Conservation (phyloP, 2,797 vertebrate genomes). For the Arnoldichthys spilopterus region DNA sequence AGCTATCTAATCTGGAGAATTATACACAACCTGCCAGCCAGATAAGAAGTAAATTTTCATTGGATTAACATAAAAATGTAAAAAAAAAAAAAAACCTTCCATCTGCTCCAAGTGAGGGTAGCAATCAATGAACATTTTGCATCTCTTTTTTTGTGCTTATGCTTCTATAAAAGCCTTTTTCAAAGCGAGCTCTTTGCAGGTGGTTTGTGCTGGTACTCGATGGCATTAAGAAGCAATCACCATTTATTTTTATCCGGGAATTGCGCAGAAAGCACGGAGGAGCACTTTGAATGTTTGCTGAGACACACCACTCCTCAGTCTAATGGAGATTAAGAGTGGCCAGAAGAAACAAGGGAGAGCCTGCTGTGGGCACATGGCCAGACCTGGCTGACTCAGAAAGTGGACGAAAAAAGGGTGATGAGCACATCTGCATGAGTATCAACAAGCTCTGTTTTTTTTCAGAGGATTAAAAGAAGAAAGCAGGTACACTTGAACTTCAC, state of each 20-base stretch:
- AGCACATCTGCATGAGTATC: not conserved
- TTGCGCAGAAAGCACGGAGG: constrained; percentile 48
- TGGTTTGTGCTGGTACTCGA: not conserved
- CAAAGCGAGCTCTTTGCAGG: constrained; percentile 5
- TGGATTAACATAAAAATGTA: constrained; percentile 39
- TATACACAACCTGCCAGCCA: constrained; percentile 47
- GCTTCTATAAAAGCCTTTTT: constrained; percentile 14
- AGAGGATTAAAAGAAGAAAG: not conserved
- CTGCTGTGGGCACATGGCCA: constrained; percentile 9
- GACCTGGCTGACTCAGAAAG: not conserved
- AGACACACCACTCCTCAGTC: constrained; percentile 19
- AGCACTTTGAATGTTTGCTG: constrained; percentile 26
- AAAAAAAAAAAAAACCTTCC: constrained; percentile 25
- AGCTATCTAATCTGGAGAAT: constrained; percentile 36
- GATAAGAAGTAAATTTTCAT: constrained; percentile 26
- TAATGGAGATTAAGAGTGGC: constrained; percentile 39
- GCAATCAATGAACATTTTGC: constrained; percentile 15
- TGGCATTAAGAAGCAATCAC: constrained; percentile 24
- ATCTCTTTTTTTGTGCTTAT: constrained; percentile 22
- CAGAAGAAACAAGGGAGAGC: constrained; percentile 19
- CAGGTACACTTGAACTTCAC: not conserved
- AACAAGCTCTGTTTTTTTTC: not conserved
- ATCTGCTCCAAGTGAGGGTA: constrained; percentile 36
- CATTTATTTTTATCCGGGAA: constrained; percentile 57
- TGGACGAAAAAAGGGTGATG: not conserved